Conservation (phyloP, 2,888 invertebrate genomes). For the Gerris lacustris region DNA sequence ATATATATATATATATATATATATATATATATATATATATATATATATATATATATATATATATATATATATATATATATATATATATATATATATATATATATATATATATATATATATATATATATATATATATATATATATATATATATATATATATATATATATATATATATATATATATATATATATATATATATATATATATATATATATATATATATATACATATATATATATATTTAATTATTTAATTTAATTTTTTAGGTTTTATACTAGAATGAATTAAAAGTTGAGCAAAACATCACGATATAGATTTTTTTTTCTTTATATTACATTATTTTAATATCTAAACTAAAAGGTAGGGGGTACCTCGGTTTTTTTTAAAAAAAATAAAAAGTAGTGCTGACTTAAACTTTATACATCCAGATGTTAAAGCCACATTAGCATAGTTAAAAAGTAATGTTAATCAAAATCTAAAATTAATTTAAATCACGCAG, state of each 20-base stretch:
- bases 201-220: conserved; percentile 14
- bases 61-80: conserved; percentile 1
- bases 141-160: conserved; percentile 1
- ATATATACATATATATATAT: conserved; percentile 13
- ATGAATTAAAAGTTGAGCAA: too few relatives aligned
- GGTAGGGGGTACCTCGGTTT: too few relatives aligned
- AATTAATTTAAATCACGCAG: too few relatives aligned
- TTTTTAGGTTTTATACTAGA: too few relatives aligned
- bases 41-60: conserved; percentile 1
- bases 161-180: neutral
- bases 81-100: neutral
- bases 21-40: conserved; percentile 1
- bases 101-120: neutral
- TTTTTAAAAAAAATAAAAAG: too few relatives aligned
- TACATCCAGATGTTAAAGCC: too few relatives aligned
- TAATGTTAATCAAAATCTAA: too few relatives aligned
- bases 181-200: conserved; percentile 8
- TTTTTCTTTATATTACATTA: too few relatives aligned
- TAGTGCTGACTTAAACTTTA: too few relatives aligned
- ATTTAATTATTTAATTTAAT: conserved; percentile 6
- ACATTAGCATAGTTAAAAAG: too few relatives aligned
- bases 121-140: neutral
- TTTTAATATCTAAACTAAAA: too few relatives aligned
- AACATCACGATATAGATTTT: too few relatives aligned
- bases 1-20: conserved; percentile 1